Percentiles rank a stretch among this genome's conserved stretches.
These are phyloP conservation scores for Stegodyphus mimosarum DNA, from an alignment of 1,140 invertebrate species.

Conservation along the genomic window DNA sequence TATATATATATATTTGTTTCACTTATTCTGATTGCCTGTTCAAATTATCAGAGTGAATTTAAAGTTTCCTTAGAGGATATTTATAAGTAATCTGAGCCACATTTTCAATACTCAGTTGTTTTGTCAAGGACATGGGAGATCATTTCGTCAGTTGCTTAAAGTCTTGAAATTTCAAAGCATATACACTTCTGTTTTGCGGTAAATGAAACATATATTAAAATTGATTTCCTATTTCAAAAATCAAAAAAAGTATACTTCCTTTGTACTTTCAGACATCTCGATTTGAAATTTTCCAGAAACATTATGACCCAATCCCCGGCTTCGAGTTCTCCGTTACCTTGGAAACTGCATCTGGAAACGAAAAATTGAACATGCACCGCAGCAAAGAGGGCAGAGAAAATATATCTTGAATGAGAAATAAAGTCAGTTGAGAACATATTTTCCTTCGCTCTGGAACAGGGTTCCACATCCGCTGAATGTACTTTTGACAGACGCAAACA, in stretches of 20 bases:
- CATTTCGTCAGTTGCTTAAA: too few species aligned
- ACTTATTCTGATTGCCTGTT: too few species aligned
- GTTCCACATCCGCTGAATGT: constrained; percentile 12
- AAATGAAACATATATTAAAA: too few species aligned
- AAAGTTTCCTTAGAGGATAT: too few species aligned
- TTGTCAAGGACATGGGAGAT: too few species aligned
- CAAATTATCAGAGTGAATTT: too few species aligned
- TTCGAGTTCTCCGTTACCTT: constrained; percentile 23
- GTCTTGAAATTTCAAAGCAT: too few species aligned
- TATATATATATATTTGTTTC: too few species aligned
- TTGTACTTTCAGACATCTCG: neutral
- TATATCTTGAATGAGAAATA: constrained; percentile 45
- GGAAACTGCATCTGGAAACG: constrained; percentile 42
- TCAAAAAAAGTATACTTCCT: neutral
- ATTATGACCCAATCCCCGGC: constrained; percentile 31
- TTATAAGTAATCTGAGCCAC: too few species aligned
- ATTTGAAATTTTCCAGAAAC: constrained; percentile 20
- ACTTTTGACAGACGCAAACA: constrained; percentile 51
- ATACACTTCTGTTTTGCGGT: too few species aligned
- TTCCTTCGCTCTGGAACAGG: constrained; percentile 16
- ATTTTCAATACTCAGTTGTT: too few species aligned
- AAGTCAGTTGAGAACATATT: constrained; percentile 42
- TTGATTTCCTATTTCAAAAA: neutral
- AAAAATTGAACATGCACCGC: constrained; percentile 37
- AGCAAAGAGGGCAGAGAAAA: constrained; percentile 14